Evolutionary conservation across 2,113 vertebrate genomes (phyloP), one percentile per base, ranked within the genome.

Genomic region (Nyctereutes procyonoides): DNA sequence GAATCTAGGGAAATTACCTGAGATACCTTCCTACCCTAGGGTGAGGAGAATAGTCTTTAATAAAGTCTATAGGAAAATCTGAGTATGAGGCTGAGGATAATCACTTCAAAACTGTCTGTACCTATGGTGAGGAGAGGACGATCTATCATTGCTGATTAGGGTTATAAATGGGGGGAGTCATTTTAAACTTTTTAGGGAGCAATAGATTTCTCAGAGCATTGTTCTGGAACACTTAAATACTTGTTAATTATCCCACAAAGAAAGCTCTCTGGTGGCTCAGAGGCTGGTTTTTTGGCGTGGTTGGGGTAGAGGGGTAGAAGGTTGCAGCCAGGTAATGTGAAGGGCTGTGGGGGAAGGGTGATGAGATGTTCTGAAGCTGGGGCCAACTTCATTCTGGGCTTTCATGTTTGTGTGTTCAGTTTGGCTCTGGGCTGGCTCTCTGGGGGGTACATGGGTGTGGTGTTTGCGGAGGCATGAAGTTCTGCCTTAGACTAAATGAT

Each of bases 1-100:
- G 38, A 92, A 69, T 76, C 71, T 96, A 71, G 43, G 30, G 30
- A 88, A 84, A 67, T 16, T 67, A 80, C 56, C n/a, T 55, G 16
- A n/a, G 62, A 73, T 87, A 81, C 58, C 28, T 93, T 87, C 32
- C 32, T 69, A 69, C 17, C 51, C 63, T 84, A 15, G 8, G 13
- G 12, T 81, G 48, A 82, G 35, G 51, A 67, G n/a, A 82, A 35
- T 4, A 97, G 58, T n/a, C 60, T 89, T 96, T 85, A 96, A 53
- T 76, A 88, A 89, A 28, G 26, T 48, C 38, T 6, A 24, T n/a
- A 73, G 62, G 28, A 56, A 92, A 90, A 15, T 26, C 35, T 58
- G 20, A 51, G 35, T 76, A 15, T 24, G 48, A 26, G 77, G n/a
- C 26, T 87, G 79, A 96, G 35, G 19, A 79, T 22, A 86, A 14